Percentiles rank a stretch among this genome's conserved stretches.
phyloP scores from a whole-genome alignment of 2,113 vertebrate genomes.

The Corythornis cristatus region DNA sequence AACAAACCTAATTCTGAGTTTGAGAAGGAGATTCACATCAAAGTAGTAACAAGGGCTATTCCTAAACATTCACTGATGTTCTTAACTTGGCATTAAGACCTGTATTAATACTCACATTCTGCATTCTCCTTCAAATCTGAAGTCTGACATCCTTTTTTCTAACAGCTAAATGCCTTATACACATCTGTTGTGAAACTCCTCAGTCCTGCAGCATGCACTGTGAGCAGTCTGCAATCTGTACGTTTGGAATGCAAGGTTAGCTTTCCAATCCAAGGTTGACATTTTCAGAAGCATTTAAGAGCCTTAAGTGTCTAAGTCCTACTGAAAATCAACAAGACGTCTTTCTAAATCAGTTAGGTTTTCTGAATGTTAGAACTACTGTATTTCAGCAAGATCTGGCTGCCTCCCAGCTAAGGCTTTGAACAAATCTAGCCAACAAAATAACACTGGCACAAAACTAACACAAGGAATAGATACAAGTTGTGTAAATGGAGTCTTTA shows the following conservation, averaged over 20 bases:
- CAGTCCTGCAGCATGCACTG: neutral
- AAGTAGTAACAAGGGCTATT: conserved; percentile 21
- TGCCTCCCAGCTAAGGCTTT: neutral
- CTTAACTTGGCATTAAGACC: conserved; percentile 30
- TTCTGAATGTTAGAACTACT: neutral
- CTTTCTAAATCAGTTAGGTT: neutral
- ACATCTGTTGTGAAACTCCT: neutral
- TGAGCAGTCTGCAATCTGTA: neutral
- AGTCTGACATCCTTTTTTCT: neutral
- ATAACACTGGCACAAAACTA: neutral
- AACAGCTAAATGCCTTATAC: neutral
- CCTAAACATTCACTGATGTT: neutral
- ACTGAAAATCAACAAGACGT: neutral
- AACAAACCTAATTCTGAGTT: conserved; percentile 52
- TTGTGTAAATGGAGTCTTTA: neutral
- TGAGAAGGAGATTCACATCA: conserved; percentile 55
- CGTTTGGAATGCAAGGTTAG: neutral
- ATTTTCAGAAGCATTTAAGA: conserved; percentile 33
- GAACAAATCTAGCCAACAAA: neutral
- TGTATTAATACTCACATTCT: neutral
- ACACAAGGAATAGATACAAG: neutral
- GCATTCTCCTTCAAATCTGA: neutral
- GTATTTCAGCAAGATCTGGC: neutral
- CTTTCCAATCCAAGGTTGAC: neutral
- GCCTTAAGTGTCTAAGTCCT: neutral